Evolutionary conservation across 2,888 invertebrate species (phyloP).

Genomic region (Spisula subtruncata): DNA sequence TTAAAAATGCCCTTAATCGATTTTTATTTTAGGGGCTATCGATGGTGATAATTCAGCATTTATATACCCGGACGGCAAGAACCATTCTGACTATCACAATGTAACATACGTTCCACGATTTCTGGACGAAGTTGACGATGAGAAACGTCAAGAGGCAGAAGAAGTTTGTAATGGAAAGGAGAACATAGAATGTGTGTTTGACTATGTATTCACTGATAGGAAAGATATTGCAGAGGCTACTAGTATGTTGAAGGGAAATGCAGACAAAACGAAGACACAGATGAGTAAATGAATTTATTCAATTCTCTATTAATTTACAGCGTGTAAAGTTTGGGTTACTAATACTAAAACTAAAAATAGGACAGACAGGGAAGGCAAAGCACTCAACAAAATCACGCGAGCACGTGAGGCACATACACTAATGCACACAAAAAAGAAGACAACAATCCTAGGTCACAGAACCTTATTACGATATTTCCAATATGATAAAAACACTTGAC

Average conservation of each 20-base stretch:
- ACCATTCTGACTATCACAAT: conserved; percentile 42
- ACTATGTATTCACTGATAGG: conserved; percentile 25
- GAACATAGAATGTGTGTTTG: conserved; percentile 40
- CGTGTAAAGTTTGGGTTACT: neutral
- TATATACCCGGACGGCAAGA: conserved; percentile 22
- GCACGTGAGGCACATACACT: too few species aligned
- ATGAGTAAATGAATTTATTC: neutral
- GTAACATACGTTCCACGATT: conserved; percentile 30
- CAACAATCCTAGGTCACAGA: too few species aligned
- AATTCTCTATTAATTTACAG: too few species aligned
- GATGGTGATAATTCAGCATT: conserved; percentile 25
- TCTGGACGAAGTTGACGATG: conserved; percentile 14
- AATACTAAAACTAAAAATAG: too few species aligned
- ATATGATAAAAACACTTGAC: too few species aligned
- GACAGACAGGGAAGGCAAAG: too few species aligned
- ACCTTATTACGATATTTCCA: too few species aligned
- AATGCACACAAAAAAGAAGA: too few species aligned
- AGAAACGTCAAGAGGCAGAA: neutral
- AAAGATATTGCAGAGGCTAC: conserved; percentile 14
- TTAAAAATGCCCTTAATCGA: neutral
- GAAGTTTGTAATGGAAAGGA: conserved; percentile 15
- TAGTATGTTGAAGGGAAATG: neutral
- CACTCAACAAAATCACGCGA: too few species aligned
- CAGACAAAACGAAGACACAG: neutral
- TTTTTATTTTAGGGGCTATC: conserved; percentile 22